These are phyloP conservation scores for Hucho hucho DNA, from an alignment of 2,113 vertebrate species.

Conservation along the genomic window DNA sequence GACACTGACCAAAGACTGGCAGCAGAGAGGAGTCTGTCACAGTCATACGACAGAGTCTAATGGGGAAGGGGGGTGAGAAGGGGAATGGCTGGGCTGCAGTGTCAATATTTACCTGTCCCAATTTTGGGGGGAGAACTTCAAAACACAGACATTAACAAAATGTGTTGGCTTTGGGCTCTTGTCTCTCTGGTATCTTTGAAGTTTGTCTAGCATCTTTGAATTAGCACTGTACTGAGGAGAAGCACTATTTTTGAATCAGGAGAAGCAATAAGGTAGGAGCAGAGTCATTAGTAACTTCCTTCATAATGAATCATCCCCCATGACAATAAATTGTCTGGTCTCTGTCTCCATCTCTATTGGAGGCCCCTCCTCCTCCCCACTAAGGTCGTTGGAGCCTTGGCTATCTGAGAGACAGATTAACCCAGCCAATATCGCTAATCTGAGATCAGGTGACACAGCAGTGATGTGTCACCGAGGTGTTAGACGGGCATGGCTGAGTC, in stretches of 20 bases:
- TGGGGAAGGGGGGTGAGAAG: background rate
- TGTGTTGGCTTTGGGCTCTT: background rate
- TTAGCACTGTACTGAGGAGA: background rate
- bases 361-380: background rate
- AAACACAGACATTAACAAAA: conserved; percentile 3
- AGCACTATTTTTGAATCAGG: background rate
- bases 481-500: conserved; percentile 2
- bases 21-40: conserved; percentile 25
- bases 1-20: conserved; percentile 8
- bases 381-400: conserved; percentile 24
- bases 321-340: too few relatives aligned
- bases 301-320: too few relatives aligned
- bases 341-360: background rate
- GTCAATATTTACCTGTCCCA: conserved; percentile 29
- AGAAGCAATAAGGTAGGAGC: background rate
- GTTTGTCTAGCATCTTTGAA: background rate
- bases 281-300: background rate
- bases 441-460: conserved; percentile 39
- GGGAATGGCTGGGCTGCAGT: background rate
- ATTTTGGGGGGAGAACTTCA: conserved; percentile 1
- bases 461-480: conserved; percentile 8
- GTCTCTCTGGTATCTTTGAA: background rate
- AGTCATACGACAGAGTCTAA: conserved; percentile 6
- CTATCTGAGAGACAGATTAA: conserved; percentile 40
- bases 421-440: conserved; percentile 20